Evolutionary conservation across 2,797 vertebrate species (phyloP).

Genomic region (Arctocebus calabarensis): DNA sequence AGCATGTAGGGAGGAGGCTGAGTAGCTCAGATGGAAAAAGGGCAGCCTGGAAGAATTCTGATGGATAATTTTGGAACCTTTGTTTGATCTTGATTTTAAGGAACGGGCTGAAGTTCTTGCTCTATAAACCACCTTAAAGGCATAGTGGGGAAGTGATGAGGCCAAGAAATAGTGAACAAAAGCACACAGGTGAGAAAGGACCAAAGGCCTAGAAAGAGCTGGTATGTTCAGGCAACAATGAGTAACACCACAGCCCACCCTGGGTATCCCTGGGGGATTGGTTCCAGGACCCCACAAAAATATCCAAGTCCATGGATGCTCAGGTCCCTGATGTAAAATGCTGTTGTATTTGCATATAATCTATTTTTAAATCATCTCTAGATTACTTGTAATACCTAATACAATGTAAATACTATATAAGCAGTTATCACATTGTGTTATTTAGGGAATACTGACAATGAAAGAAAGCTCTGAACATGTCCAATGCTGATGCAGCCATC

Average conservation of each 20-base stretch:
- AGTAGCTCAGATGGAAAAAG: background rate
- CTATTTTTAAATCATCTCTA: background rate
- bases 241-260: background rate
- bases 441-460: background rate
- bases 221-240: fast-evolving
- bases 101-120: background rate
- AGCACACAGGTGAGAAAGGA: background rate
- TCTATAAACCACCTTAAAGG: background rate
- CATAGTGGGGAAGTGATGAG: background rate
- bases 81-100: background rate
- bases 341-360: background rate
- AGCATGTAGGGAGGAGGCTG: background rate
- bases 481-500: background rate
- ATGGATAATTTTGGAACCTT: background rate
- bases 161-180: background rate
- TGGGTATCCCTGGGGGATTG: background rate
- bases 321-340: background rate
- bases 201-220: background rate
- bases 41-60: background rate
- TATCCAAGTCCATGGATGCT: background rate
- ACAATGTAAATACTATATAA: background rate
- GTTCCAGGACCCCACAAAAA: background rate
- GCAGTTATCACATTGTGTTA: no score
- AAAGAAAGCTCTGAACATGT: background rate
- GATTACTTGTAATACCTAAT: background rate